Evolutionary conservation across 2,797 vertebrate genomes (phyloP), one percentile per base, ranked within the genome.

Genomic region (Acanthiza pusilla): DNA sequence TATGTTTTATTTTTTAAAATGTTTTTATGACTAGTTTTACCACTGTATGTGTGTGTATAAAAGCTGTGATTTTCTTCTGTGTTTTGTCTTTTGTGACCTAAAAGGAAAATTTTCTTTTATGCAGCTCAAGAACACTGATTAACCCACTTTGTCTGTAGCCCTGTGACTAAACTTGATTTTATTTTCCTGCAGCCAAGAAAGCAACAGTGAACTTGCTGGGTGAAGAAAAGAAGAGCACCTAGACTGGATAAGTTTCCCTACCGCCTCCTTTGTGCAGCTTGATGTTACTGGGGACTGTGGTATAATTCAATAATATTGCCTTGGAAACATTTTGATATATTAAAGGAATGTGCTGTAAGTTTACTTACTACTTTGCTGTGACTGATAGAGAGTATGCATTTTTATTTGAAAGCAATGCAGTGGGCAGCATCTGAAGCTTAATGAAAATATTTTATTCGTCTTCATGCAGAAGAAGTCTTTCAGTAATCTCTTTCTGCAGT

Each of bases 221-320:
- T 34, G 99, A 99, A 58, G 99, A 99, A 94, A 99, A 99, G 98
- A 99, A 99, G 96, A 98, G 98, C 96, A 97, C 97, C 87, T 99
- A 98, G 97, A 74, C 65, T 58, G 92, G 73, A 75, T 42, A 45
- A 72, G 54, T 93, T 93, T 89, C 92, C 61, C n/a, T 80, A 32
- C 30, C 7, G 25, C 85, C 76, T 93, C 86, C 85, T 91, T 91
- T 19, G 67, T 45, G 92, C 93, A 92, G 94, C 89, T 94, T 80
- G 60, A 55, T 94, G 74, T 96, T 94, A 76, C 51, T 97, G 95
- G 95, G 94, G 94, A 97, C 96, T 96, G 93, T 96, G 94, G 94
- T 97, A 89, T 91, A 78, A 82, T 90, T 96, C 88, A 93, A 94
- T 96, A 96, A 97, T 96, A 92, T 92, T 97, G 96, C 97, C 97